A percentile compares a stretch with the other conserved stretches of the same genome.
phyloP scores from a whole-genome alignment of 2,113 vertebrate species.

The Pseudopodoces humilis region DNA sequence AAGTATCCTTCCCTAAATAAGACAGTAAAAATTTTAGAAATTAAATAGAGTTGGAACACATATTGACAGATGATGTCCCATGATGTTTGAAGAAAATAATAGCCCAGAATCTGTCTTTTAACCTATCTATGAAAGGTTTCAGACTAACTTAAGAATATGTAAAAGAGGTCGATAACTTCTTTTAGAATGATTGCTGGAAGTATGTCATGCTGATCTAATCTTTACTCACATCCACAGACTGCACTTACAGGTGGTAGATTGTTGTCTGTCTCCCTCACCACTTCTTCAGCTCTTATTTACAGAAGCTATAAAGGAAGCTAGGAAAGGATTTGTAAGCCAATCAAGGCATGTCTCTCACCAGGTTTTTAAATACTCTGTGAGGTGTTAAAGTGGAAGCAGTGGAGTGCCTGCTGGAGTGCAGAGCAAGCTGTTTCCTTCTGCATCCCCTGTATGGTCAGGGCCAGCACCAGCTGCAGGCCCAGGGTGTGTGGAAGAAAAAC shows the following conservation, averaged over 20 bases:
- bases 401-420: neutral
- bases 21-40: neutral
- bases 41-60: neutral
- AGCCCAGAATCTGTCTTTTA: neutral
- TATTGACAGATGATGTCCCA: neutral
- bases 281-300: neutral
- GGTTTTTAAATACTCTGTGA: neutral
- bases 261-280: neutral
- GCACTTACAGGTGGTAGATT: rapidly evolving
- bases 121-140: neutral
- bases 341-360: neutral
- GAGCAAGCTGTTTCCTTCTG: neutral
- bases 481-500: neutral
- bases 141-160: neutral
- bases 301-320: neutral
- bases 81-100: neutral
- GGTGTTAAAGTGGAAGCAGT: neutral
- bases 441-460: neutral
- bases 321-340: neutral
- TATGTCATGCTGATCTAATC: neutral
- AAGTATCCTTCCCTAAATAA: neutral
- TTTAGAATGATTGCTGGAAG: neutral
- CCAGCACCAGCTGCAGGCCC: rapidly evolving
- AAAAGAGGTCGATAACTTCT: neutral
- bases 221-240: neutral